Percentiles rank a stretch among this genome's conserved stretches.
Evolutionary conservation across 2,113 vertebrate species (phyloP).

Genomic region (Oreochromis tanganicae): DNA sequence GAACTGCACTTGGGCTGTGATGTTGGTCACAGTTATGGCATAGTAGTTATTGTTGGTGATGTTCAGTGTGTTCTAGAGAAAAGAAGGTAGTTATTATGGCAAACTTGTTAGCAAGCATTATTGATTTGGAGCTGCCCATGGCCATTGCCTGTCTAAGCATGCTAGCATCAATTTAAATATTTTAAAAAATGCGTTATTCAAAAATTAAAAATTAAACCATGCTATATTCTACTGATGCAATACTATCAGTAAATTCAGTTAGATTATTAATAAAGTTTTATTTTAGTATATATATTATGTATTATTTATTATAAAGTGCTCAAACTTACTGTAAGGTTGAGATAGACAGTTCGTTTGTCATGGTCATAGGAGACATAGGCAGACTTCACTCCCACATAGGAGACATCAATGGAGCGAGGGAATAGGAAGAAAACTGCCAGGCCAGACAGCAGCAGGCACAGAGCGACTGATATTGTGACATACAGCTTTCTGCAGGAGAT

Average conservation of each 20-base stretch:
- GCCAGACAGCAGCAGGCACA: constrained; percentile 89
- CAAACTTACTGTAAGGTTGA: constrained; percentile 90
- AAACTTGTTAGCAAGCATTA: neutral
- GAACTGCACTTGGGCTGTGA: constrained; percentile 92
- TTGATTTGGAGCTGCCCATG: rapidly evolving
- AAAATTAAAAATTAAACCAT: neutral
- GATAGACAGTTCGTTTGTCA: constrained; percentile 81
- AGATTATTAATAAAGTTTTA: rapidly evolving
- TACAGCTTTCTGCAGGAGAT: constrained; percentile 84
- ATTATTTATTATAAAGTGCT: neutral
- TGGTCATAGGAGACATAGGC: constrained; percentile 86
- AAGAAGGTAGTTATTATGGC: neutral
- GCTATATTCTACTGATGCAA: rapidly evolving
- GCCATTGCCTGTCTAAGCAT: neutral
- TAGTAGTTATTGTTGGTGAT: constrained; percentile 98
- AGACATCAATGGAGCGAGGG: constrained; percentile 90
- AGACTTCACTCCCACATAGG: constrained; percentile 91
- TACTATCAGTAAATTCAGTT: neutral
- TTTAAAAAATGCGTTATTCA: rapidly evolving
- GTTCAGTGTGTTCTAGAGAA: constrained; percentile 84
- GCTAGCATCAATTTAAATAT: neutral
- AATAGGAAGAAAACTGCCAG: constrained; percentile 96
- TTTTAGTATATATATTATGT: neutral
- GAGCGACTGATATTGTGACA: constrained; percentile 85
- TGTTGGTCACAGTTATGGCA: constrained; percentile 86